Base-by-base conservation (phyloP, 2,888 invertebrate genomes). In the Pterobdella sp. region DNA sequence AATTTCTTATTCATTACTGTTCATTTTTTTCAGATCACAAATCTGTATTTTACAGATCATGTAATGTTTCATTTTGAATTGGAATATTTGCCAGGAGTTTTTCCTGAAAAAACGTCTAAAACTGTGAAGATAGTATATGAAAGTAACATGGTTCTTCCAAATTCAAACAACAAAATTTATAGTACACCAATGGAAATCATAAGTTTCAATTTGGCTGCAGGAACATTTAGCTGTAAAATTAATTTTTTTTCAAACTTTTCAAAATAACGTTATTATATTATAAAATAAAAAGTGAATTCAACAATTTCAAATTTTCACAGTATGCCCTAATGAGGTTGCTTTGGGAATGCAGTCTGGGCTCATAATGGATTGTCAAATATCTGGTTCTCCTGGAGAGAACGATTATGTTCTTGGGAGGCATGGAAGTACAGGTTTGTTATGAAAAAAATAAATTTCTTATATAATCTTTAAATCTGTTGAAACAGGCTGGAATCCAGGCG, bases 401-500 rank as follows among this genome's bases (percentile, higher is more conserved):
- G 35, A n/a, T 34, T 71, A 71, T 63, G 18, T 34, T 14, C 35
- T 18, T 14, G 35, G 14, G 63, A 71, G 71, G 36, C 71, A 60
- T 34, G 35, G 60, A 31, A 37, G 63, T 10, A 3, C 63, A 14
- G 71, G 71, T 71, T 22, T 14, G 60, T 14, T 42, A 14, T 7
- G 22, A 42, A 32, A 70, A 22, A 18, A 26, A 7, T 26, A 63
- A 63, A 63, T 7, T 63, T 14, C 7, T 63, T 7, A 26, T 26
- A 7, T 63, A 26, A 34, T 29, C 35, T 26, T 4, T 68, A 26
- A 14, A 26, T 22, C 22, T 32, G 37, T 22, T 0, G 35, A 26
- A n/a, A 4, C n/a, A 71, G 71, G 71, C 18, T 81, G 81, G 80
- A 67, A 56, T 29, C 78, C 80, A 1, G 79, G 75, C 36, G 76